phyloP scores from a whole-genome alignment of 2,888 invertebrate species.

The Neoascia interrupta region DNA sequence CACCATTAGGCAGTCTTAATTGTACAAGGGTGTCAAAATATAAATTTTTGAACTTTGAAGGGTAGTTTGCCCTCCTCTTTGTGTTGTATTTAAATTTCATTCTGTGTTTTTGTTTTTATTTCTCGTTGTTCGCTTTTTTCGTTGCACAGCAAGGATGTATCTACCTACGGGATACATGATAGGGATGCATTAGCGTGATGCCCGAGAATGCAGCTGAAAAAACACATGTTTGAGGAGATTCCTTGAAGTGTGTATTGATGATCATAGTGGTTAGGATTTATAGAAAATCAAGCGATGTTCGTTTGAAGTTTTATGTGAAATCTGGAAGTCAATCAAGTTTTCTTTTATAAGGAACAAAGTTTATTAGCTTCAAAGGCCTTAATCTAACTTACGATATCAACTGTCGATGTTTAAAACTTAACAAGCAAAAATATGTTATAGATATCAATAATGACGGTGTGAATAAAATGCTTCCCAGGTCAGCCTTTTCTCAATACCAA shows the following conservation, averaged over 20 bases:
- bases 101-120: slow-evolving; percentile 35
- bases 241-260: neutral
- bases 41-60: slow-evolving; percentile 59
- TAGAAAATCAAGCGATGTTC: too few relatives aligned
- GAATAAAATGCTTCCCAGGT: too few relatives aligned
- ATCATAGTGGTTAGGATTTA: neutral
- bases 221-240: slow-evolving; percentile 70
- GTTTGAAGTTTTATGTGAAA: too few relatives aligned
- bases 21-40: slow-evolving; percentile 76
- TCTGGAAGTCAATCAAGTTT: too few relatives aligned
- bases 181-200: slow-evolving; percentile 26
- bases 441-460: too few relatives aligned
- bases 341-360: too few relatives aligned
- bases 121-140: slow-evolving; percentile 43
- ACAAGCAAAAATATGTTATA: too few relatives aligned
- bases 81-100: slow-evolving; percentile 3
- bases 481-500: too few relatives aligned
- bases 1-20: slow-evolving; percentile 61
- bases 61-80: slow-evolving; percentile 25
- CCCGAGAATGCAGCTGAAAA: slow-evolving; percentile 74
- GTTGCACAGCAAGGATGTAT: neutral
- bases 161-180: neutral
- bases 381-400: too few relatives aligned
- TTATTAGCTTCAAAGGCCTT: too few relatives aligned
- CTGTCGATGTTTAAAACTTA: too few relatives aligned